Evolutionary conservation across 2,113 vertebrate genomes (phyloP), one percentile per base, ranked within the genome.

Genomic region (Aythya baeri): DNA sequence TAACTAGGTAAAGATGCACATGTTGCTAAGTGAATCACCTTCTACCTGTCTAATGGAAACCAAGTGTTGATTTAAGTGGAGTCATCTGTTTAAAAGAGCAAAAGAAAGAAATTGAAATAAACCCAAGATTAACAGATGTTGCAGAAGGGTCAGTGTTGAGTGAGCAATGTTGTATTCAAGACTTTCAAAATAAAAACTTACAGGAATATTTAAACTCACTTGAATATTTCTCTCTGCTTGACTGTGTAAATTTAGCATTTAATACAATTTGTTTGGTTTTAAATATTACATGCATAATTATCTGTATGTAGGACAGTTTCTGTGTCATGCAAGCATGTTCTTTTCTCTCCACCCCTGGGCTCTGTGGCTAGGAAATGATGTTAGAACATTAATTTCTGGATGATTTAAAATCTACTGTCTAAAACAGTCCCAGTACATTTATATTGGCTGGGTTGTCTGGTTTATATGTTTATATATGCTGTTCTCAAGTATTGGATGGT

Each of bases 51-150:
- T 94, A 95, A 96, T 93, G 83, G 70, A 95, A 95, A 96, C 77
- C 91, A 96, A 96, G 93, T 87, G 91, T 82, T 92, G 93, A 94
- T 91, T 95, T 96, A 97, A 97, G 80, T 84, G 36, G 94, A 96
- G 86, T 95, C 90, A 94, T 93, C 86, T 94, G 92, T 91, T 95
- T 70, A 78, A 93, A 95, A 85, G 80, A 93, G 27, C 74, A 44
- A 89, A 36, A 74, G 59, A 86, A 91, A 91, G 55, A 95, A 93
- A 89, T 4, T 88, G 94, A 96, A 95, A 92, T 84, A 92, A 87
- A 88, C 59, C 80, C 94, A 92, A 93, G 81, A 92, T 84, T 95
- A 97, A 96, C 92, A 95, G 93, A 96, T 91, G 93, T 94, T 18
- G 2, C 27, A 58, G 83, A 86, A 96, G 70, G 93, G 94, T 96